Evolutionary conservation across 30 jellyfish, hydroid and myxozoan genomes (phyloP).

Genomic region (Cassiopea xamachana): DNA sequence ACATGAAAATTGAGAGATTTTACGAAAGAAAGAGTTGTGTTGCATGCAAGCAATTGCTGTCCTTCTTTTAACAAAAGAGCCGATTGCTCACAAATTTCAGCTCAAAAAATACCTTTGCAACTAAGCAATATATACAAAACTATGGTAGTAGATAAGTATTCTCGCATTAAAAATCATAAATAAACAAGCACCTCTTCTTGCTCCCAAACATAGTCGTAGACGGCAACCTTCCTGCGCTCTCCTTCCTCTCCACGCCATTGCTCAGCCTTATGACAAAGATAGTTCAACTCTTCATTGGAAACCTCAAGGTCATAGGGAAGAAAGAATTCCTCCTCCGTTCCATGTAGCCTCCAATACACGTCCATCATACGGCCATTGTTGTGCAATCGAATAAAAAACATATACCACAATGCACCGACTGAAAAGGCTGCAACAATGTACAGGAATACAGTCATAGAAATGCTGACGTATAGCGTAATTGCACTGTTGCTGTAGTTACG

Average conservation of each 20-base stretch:
- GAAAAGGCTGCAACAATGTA: conserved; percentile 78
- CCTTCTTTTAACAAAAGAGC: too few relatives aligned
- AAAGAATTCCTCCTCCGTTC: conserved; percentile 84
- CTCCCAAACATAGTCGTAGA: conserved; percentile 93
- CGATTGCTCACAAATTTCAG: too few relatives aligned
- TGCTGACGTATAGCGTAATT: conserved; percentile 87
- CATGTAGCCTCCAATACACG: conserved; percentile 95
- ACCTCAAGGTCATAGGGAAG: conserved; percentile 87
- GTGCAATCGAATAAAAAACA: conserved; percentile 88
- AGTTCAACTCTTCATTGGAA: conserved; percentile 85
- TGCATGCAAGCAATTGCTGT: too few relatives aligned
- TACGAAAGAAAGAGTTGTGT: too few relatives aligned
- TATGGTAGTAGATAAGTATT: too few relatives aligned
- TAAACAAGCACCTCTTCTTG: conserved; percentile 77
- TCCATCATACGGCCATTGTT: conserved; percentile 96
- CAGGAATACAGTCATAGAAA: conserved; percentile 80
- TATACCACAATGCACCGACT: conserved; percentile 74
- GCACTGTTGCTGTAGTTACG: conserved; percentile 89
- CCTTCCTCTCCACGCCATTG: conserved; percentile 99
- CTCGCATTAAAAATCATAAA: background rate
- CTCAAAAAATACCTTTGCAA: too few relatives aligned
- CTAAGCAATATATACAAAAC: too few relatives aligned
- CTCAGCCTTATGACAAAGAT: conserved; percentile 86
- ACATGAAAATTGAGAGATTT: too few relatives aligned
- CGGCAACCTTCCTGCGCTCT: conserved; percentile 90